Evolutionary conservation across 64 coral and sea anemone species (phyloP), one percentile per base, ranked within the genome.

Genomic region (Astreopora myriophthalma): DNA sequence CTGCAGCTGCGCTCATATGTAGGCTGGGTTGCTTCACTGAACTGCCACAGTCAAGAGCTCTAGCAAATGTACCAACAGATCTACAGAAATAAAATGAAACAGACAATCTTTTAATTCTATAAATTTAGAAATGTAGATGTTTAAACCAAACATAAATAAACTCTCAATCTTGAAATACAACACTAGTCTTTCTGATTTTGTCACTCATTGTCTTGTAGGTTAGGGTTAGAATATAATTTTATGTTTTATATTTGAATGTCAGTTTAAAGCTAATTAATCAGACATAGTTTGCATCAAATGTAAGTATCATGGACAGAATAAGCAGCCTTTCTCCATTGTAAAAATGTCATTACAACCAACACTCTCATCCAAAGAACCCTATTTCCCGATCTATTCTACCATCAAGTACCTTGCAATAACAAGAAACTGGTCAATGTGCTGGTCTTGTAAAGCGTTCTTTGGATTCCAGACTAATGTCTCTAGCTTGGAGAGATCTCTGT

Each of bases 1-100:
- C 97, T 78, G 97, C 97, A 3, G 97, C 97, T 34, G 97, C 97
- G 92, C 97, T 99, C 97, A 96, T 96, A 42, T 99, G 97, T 37
- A 99, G 71, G 90, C 97, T 99, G 1, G 97, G 97, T 58, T 99
- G 97, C 62, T 99, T 99, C 33, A 95, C 76, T 44, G 97, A 96
- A 65, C 97, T 99, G 52, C 97, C 96, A 64, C 97, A 99, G 74
- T 99, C 97, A 39, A 99, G 83, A 17, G 97, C 97, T 70, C 97
- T 89, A 12, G 97, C 97, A 88, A 99, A 99, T 78, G 97, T 99
- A 28, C 97, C 97, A 44, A 99, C 97, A 73, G 97, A 99, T 76
- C 97, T 99, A 69, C 12, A 85, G 33, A 69, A 25, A 36, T 20
- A 73, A 40, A 8, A 7, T 84, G 46, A 37, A 63, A 63, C 13